Base-by-base conservation (phyloP, 2,113 vertebrate species). In the Poeciliopsis turrubarensis region DNA sequence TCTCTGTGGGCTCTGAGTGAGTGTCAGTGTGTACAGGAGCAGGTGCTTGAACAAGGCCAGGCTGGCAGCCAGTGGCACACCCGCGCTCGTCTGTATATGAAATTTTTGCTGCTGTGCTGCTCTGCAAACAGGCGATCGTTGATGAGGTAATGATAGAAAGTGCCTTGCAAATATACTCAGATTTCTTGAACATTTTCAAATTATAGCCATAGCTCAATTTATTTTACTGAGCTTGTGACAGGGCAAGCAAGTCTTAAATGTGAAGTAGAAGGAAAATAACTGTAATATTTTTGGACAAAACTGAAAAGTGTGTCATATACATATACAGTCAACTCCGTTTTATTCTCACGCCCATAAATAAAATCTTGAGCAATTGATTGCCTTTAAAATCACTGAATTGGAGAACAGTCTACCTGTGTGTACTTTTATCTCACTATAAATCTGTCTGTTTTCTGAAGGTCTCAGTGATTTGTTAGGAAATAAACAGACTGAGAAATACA, bases 101-200 rank as follows among this genome's bases (percentile, higher is more conserved):
- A 37, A 60, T 65, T 26, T 67, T 29, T 61, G 60, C 68, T 67
- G 63, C 19, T 39, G 63, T 65, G 44, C 22, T 78, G 62, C 32
- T 44, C 31, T 31, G 19, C 41, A 51, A 65, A 66, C 32, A 54
- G 34, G 39, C 29, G 30, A 64, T 71, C 60, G 19, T 73, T 71
- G 54, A 62, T 78, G 41, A 66, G 57, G 34, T 51, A 41, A 70
- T n/a, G 65, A 12, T 2, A n/a, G 19, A 11, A 37, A 63, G 39
- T 19, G 41, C 66, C 29, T n/a, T 63, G 51, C 37, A 70, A 25
- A 26, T 68, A 34, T 32, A 60, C 5, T 57, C 51, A 9, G 25
- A 57, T 57, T 57, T 57, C 7, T n/a, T 9, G 25, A 10, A 57
- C 5, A 6, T 17, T 57, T 57, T 57, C 51, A 57, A 22, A 57